phyloP scores from a whole-genome alignment of 2,888 invertebrate genomes.

The Drosophila kanekoi region DNA sequence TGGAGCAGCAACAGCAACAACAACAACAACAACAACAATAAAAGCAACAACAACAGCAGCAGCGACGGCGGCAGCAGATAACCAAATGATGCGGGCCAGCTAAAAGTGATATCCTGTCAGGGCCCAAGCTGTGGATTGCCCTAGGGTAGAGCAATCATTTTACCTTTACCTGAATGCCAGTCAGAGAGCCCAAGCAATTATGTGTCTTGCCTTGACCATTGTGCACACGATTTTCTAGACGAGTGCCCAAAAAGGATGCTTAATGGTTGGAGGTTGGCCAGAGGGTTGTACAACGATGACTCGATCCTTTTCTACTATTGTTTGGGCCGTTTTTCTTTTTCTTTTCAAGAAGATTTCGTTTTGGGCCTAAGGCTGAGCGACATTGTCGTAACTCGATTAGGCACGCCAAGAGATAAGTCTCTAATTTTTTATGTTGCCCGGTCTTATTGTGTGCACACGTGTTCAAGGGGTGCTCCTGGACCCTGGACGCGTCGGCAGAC shows the following conservation, averaged over 20 bases:
- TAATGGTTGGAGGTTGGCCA: conserved; percentile 30
- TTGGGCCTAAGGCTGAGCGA: conserved; percentile 56
- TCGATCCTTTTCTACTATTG: conserved; percentile 65
- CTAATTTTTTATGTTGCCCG: conserved; percentile 69
- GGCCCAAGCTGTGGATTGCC: conserved; percentile 51
- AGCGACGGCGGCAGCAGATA: conserved; percentile 24
- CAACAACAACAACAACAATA: conserved; percentile 2
- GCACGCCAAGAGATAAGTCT: conserved; percentile 71
- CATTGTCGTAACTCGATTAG: conserved; percentile 78
- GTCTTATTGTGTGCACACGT: conserved; percentile 82
- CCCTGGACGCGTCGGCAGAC: conserved; percentile 45
- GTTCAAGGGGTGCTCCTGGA: conserved; percentile 65
- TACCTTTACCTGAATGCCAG: conserved; percentile 65
- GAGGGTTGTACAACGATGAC: conserved; percentile 44
- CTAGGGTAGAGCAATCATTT: conserved; percentile 63
- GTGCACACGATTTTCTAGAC: conserved; percentile 64
- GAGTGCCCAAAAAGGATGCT: conserved; percentile 54
- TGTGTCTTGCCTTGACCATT: conserved; percentile 63
- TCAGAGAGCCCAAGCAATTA: conserved; percentile 63
- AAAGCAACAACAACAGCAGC: neutral
- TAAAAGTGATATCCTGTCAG: conserved; percentile 67
- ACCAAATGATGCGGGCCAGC: conserved; percentile 56
- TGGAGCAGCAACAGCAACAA: conserved; percentile 29
- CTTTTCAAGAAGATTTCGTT: conserved; percentile 35
- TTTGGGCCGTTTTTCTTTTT: conserved; percentile 36